phyloP scores from a whole-genome alignment of 2,797 vertebrate genomes.

The Amblyraja radiata region DNA sequence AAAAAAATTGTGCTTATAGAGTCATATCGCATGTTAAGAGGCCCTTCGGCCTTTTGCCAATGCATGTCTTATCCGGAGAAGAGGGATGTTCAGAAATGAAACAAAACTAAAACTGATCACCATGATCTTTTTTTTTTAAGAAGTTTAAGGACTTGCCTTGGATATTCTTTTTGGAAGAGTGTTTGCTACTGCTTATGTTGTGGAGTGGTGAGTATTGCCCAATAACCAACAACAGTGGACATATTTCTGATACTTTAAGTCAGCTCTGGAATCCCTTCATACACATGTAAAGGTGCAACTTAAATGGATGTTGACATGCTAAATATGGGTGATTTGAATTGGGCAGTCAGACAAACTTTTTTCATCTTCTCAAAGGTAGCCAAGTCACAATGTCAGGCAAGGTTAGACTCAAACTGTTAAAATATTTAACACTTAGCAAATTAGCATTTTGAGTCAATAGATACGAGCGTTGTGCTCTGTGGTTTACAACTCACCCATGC shows the following conservation, averaged over 20 bases:
- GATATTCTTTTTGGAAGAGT: not conserved
- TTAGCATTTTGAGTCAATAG: not conserved
- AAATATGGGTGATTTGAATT: not conserved
- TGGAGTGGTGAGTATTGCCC: not conserved
- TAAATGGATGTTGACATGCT: no score
- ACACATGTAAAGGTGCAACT: no score
- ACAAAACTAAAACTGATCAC: not conserved
- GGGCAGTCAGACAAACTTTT: not conserved
- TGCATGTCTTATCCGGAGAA: not conserved
- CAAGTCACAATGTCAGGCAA: not conserved
- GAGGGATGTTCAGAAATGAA: not conserved
- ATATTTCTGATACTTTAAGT: not conserved
- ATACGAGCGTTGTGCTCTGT: no score
- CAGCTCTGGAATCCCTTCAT: no score
- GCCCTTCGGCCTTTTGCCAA: not conserved
- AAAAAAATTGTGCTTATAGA: no score
- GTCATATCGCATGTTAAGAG: no score
- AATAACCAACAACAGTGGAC: not conserved
- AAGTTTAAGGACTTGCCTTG: not conserved
- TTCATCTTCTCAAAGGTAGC: not conserved
- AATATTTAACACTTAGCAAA: not conserved
- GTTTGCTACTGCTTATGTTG: not conserved
- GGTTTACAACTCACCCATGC: constrained; percentile 70
- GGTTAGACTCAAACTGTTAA: not conserved
- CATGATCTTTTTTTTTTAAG: not conserved